Base-by-base conservation (phyloP, 2,113 vertebrate genomes). In the Steatornis caripensis region DNA sequence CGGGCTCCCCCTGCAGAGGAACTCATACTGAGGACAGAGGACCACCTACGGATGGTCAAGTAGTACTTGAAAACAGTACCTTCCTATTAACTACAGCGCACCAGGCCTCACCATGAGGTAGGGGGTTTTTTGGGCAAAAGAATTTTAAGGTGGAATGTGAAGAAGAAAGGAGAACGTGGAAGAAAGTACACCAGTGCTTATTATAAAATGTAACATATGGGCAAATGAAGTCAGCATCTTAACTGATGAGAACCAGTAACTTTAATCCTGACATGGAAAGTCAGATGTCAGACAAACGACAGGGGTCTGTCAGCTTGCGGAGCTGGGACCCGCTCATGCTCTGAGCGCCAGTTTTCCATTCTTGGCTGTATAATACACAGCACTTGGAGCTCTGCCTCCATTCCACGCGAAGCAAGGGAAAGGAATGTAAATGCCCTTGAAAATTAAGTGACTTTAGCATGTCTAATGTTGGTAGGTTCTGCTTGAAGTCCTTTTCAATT, bases 11-110 rank as follows among this genome's bases (percentile, higher is more conserved):
- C 15, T 6, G 1, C 13, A 60, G n/a, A 88, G 26, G 23, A 71
- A 36, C 8, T 37, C 3, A 18, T 12, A 34, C 48, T 32, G 6
- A 79, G 65, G 18, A 34, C 0, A 37, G 22, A 57, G 32, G 22
- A 61, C 22, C 11, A 51, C 4, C 21, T 20, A 21, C 0, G 1
- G 29, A 24, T 0, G 0, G 27, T 16, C 49, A 84, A 49, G 41
- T 7, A 62, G 5, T 34, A 49, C 18, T 20, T 58, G 17, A 37
- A 57, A 87, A 54, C 0, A 3, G 7, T 9, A 37, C 11, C 27
- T 57, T 34, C 24, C 36, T 39, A 10, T 14, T 71, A n/a, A 76
- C 55, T 37, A 53, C 49, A 29, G 16, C 14, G 21, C 19, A 53
- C 5, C 30, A 37, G 27, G 30, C 39, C 68, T 74, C 41, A 23